phyloP scores from a whole-genome alignment of 2,888 invertebrate genomes.

The Prosopocoilus inquinatus region DNA sequence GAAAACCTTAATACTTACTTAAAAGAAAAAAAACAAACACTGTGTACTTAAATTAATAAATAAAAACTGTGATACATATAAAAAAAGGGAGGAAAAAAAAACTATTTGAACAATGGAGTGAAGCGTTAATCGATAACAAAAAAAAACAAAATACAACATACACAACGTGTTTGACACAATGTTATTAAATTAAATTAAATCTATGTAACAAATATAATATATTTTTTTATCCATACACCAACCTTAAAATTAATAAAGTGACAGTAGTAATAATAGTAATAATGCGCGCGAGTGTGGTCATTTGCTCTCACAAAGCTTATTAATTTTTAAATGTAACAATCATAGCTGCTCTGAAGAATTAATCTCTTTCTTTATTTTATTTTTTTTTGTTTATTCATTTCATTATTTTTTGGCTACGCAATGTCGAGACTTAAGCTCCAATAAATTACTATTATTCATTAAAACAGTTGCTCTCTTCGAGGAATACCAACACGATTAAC shows the following conservation, averaged over 20 bases:
- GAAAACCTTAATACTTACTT: slow-evolving; percentile 16
- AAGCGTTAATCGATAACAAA: slow-evolving; percentile 3
- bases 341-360: too few species aligned
- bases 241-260: slow-evolving; percentile 26
- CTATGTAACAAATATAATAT: slow-evolving; percentile 27
- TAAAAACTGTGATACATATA: slow-evolving; percentile 5
- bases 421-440: too few species aligned
- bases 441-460: too few species aligned
- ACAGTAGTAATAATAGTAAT: slow-evolving; percentile 4
- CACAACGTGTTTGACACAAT: slow-evolving; percentile 17
- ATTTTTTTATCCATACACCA: slow-evolving; percentile 38
- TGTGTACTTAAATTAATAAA: slow-evolving; percentile 14
- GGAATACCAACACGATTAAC: too few species aligned
- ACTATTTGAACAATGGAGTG: slow-evolving; percentile 1
- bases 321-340: too few species aligned
- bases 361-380: too few species aligned
- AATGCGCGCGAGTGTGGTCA: too few species aligned
- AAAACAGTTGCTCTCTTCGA: too few species aligned
- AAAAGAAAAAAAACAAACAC: too few species aligned
- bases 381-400: too few species aligned
- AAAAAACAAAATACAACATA: slow-evolving; percentile 10
- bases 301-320: too few species aligned
- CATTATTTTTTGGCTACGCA: too few species aligned
- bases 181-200: slow-evolving; percentile 1
- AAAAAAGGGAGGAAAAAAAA: slow-evolving; percentile 5